Conservation (phyloP, 2,888 invertebrate genomes). For the Cosmopolites sordidus region DNA sequence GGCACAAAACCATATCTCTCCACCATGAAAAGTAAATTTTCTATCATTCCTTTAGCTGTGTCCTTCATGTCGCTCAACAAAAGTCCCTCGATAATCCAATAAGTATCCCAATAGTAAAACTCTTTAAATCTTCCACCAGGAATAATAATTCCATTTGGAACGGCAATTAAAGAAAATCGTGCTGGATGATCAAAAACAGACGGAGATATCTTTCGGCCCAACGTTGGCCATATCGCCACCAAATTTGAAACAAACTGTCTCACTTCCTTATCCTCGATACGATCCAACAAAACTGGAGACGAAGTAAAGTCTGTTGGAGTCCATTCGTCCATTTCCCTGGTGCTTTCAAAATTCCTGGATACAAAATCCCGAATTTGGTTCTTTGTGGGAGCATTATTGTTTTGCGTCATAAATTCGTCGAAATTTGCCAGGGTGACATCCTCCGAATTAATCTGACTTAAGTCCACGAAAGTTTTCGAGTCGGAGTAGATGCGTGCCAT, state of each 20-base stretch:
- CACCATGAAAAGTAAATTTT: constrained; percentile 68
- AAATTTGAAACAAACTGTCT: constrained; percentile 59
- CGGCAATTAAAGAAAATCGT: constrained; percentile 41
- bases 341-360: constrained; percentile 54
- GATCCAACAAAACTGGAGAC: constrained; percentile 56
- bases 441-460: constrained; percentile 51
- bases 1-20: constrained; percentile 55
- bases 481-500: constrained; percentile 62
- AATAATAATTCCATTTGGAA: constrained; percentile 59
- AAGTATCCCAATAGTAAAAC: constrained; percentile 83
- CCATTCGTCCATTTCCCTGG: constrained; percentile 57
- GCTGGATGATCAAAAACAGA: constrained; percentile 52
- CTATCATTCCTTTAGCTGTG: constrained; percentile 70
- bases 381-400: constrained; percentile 49
- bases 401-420: constrained; percentile 51
- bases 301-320: constrained; percentile 55
- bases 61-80: constrained; percentile 70
- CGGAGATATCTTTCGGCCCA: constrained; percentile 58
- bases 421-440: constrained; percentile 56
- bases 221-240: constrained; percentile 58
- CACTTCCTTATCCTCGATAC: constrained; percentile 59
- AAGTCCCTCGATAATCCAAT: constrained; percentile 80
- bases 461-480: constrained; percentile 81
- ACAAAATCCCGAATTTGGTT: constrained; percentile 54
- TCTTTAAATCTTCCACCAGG: constrained; percentile 70